Conservation (phyloP, 2,113 vertebrate genomes). For the Erythrolamprus reginae region DNA sequence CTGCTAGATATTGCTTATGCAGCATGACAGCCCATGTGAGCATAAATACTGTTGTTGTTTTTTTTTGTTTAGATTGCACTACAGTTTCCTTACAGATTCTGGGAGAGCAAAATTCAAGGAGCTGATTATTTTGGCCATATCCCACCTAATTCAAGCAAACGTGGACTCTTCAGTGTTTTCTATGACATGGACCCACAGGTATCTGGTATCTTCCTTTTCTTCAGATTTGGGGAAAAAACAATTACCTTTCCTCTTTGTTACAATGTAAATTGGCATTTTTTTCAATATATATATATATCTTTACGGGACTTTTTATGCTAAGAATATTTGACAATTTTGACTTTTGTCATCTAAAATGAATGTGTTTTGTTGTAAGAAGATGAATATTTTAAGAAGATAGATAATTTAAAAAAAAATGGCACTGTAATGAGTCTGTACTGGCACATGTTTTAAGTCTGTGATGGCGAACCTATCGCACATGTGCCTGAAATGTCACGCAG, state of each 20-base stretch:
- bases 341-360: not conserved
- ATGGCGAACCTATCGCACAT: no score
- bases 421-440: not conserved
- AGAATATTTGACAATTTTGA: not conserved
- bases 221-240: not conserved
- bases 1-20: not conserved
- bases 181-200: slow-evolving; percentile 97
- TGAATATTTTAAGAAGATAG: not conserved
- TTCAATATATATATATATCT: not conserved
- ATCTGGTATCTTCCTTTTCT: not conserved
- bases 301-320: not conserved
- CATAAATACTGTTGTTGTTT: not conserved
- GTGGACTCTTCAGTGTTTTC: slow-evolving; percentile 92
- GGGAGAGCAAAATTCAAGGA: slow-evolving; percentile 92
- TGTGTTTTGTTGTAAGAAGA: not conserved
- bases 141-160: slow-evolving; percentile 80
- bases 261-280: not conserved
- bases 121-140: slow-evolving; percentile 96
- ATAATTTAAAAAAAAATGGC: not conserved
- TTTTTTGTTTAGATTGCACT: slow-evolving; percentile 78
- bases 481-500: no score
- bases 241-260: not conserved
- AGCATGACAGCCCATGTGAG: not conserved
- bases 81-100: slow-evolving; percentile 93
- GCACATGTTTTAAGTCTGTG: not conserved